phyloP scores from a whole-genome alignment of 1,140 invertebrate genomes.

The Leguminivora glycinivorella region DNA sequence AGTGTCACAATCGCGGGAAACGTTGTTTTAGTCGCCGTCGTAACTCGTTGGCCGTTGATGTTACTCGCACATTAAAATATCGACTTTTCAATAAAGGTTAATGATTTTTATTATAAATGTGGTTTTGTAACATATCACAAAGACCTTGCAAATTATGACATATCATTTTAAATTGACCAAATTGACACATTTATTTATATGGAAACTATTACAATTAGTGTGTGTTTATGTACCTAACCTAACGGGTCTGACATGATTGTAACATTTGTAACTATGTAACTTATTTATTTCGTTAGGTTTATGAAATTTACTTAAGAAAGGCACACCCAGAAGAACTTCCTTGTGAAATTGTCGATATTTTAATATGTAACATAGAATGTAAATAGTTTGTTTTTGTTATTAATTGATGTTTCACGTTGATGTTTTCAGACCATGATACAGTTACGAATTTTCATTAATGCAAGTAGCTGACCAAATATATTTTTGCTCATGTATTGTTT shows the following conservation, averaged over 20 bases:
- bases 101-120: constrained; percentile 29
- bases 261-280: not conserved
- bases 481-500: constrained; percentile 27
- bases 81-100: constrained; percentile 47
- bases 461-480: constrained; percentile 22
- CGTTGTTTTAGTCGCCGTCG: constrained; percentile 67
- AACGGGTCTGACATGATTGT: not conserved
- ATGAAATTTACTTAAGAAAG: not conserved
- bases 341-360: constrained; percentile 61
- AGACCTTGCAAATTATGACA: constrained; percentile 40
- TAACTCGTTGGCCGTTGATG: constrained; percentile 52
- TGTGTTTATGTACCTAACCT: not conserved
- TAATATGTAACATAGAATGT: constrained; percentile 55
- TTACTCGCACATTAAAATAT: constrained; percentile 67
- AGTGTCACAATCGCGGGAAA: constrained; percentile 68
- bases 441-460: constrained; percentile 30
- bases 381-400: constrained; percentile 75
- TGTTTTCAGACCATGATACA: constrained; percentile 55
- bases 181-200: not conserved
- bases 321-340: not conserved
- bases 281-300: not conserved
- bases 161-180: constrained; percentile 43
- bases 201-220: not conserved
- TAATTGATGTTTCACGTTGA: constrained; percentile 71
- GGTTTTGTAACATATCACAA: constrained; percentile 58